Evolutionary conservation across 2,797 vertebrate genomes (phyloP), one percentile per base, ranked within the genome.

Genomic region (Tapera naevia): DNA sequence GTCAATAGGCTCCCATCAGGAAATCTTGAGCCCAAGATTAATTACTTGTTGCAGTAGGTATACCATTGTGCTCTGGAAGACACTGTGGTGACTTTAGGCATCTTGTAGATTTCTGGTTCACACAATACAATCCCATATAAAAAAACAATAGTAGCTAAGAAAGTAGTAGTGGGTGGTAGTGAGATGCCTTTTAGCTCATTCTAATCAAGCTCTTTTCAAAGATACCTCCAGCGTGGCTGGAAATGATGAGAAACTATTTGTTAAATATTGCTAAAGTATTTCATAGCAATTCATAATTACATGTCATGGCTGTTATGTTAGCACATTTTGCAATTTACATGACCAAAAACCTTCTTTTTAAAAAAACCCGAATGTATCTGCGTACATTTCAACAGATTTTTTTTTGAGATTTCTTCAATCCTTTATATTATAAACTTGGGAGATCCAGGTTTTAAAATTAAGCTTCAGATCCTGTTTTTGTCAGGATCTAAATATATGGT

Each of bases 1-100:
- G 98, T 99, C 98, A 99, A 98, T 98, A 98, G 98, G 98, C 97
- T 98, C 98, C 98, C 99, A 98, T 97, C 98, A 97, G 98, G 98
- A 98, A 98, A 98, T 98, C 98, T 97, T 96, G 95, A 97, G 98
- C 98, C 98, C 97, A 96, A 97, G 97, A 98, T 99, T 99, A 99
- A 99, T 99, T 98, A 98, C 98, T 99, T 98, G 97, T 97, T 96
- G 97, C 97, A 94, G 97, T 97, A 98, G 97, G 97, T 96, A 96
- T 88, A 64, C 96, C 92, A 97, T 97, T 98, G 98, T 98, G 88
- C 67, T 86, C 91, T 94, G 53, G 92, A 96, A 87, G 86, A 96
- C 94, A 95, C 79, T 72, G 87, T 86, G 83, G 94, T 97, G 96
- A 95, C 95, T 96, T 94, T 46, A 91, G 91, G 94, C 95, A 96